Conservation (phyloP, 2,888 invertebrate species). For the Chrysina gloriosa region DNA sequence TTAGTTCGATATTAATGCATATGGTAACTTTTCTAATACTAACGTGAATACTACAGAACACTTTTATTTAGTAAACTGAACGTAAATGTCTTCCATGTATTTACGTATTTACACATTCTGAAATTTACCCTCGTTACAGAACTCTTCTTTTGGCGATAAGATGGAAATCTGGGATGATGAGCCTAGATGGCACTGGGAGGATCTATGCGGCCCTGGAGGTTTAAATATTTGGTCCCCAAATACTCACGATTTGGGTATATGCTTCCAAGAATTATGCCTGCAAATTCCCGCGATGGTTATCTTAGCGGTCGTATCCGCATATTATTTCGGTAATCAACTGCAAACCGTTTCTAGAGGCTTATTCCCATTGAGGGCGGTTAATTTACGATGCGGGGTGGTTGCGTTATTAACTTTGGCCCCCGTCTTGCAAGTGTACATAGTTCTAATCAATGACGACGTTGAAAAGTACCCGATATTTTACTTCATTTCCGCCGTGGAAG, state of each 20-base stretch:
- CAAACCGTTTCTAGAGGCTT: slow-evolving; percentile 73
- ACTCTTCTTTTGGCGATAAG: background rate
- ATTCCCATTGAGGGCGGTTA: slow-evolving; percentile 73
- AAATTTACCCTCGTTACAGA: slow-evolving; percentile 18
- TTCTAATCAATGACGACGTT: slow-evolving; percentile 67
- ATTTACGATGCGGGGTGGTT: slow-evolving; percentile 73
- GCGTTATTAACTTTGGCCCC: slow-evolving; percentile 76
- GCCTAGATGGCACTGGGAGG: slow-evolving; percentile 69
- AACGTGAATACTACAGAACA: slow-evolving; percentile 15
- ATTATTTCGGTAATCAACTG: slow-evolving; percentile 78
- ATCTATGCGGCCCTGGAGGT: slow-evolving; percentile 80
- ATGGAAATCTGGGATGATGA: slow-evolving; percentile 3
- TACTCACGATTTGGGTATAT: slow-evolving; percentile 81
- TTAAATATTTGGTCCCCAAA: slow-evolving; percentile 76
- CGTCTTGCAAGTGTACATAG: slow-evolving; percentile 75
- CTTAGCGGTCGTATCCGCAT: slow-evolving; percentile 83
- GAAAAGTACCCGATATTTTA: slow-evolving; percentile 75
- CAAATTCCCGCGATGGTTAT: slow-evolving; percentile 80
- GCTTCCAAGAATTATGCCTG: slow-evolving; percentile 86
- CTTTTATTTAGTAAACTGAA: slow-evolving; percentile 7
- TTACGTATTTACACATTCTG: background rate
- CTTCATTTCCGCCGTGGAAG: slow-evolving; percentile 76
- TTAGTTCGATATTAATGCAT: background rate
- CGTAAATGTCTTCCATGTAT: background rate
- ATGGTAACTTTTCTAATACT: background rate